Percentiles rank a stretch among this genome's conserved stretches.
phyloP scores from a whole-genome alignment of 2,888 invertebrate species.

The Melangyna quadrimaculata region DNA sequence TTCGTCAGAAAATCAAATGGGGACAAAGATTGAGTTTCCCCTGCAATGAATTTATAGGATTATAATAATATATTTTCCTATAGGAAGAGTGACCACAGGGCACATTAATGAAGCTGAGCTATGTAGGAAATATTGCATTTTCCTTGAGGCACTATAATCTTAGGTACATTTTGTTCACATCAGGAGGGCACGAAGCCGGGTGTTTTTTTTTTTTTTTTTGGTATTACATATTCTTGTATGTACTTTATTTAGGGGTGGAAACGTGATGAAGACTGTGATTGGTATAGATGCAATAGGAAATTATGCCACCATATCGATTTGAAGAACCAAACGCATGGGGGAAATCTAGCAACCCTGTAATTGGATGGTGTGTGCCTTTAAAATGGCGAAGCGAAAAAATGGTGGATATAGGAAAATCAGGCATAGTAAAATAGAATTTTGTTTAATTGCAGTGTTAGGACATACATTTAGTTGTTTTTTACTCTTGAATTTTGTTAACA shows the following conservation, averaged over 20 bases:
- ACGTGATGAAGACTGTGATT: conserved; percentile 55
- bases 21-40: conserved; percentile 9
- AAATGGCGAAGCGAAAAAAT: conserved; percentile 42
- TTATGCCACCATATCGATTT: conserved; percentile 47
- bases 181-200: conserved; percentile 49
- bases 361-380: conserved; percentile 13
- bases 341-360: conserved; percentile 28
- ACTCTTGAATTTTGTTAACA: neutral
- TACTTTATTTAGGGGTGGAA: conserved; percentile 41
- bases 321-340: neutral
- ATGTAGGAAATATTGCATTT: conserved; percentile 59
- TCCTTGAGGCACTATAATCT: conserved; percentile 47
- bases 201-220: conserved; percentile 4
- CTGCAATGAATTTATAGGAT: conserved; percentile 58
- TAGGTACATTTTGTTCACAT: conserved; percentile 42
- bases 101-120: conserved; percentile 2
- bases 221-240: conserved; percentile 22
- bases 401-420: neutral
- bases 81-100: conserved; percentile 38
- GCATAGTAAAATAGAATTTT: neutral
- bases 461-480: neutral
- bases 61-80: conserved; percentile 15
- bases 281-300: conserved; percentile 61
- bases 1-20: conserved; percentile 25
- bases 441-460: neutral